These are phyloP conservation scores for Corythaixoides concolor DNA, from an alignment of 2,113 vertebrate species.

Conservation along the genomic window DNA sequence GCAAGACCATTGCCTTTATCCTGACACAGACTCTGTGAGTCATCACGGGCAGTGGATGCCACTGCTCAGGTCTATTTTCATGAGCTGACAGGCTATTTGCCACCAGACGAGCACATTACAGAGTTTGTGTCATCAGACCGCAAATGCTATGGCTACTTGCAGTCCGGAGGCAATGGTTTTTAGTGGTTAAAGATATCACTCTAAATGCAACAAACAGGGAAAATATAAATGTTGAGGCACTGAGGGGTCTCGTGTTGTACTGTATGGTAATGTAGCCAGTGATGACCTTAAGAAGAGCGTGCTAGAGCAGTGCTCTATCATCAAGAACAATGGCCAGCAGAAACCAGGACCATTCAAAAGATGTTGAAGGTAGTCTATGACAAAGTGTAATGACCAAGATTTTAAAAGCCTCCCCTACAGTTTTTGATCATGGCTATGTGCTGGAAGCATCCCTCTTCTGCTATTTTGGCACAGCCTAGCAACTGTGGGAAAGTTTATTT, in stretches of 20 bases:
- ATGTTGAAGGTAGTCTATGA: background rate
- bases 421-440: background rate
- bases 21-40: background rate
- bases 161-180: background rate
- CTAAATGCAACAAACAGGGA: background rate
- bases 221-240: background rate
- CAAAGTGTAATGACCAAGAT: background rate
- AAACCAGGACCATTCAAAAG: background rate
- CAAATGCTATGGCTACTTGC: background rate
- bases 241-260: background rate
- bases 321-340: background rate
- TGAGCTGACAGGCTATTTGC: background rate
- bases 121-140: background rate
- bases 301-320: background rate
- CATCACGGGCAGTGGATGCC: background rate
- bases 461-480: background rate
- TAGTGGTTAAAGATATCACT: background rate
- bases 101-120: background rate
- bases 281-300: background rate
- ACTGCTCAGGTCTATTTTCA: background rate
- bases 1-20: background rate
- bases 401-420: background rate
- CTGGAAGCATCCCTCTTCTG: background rate
- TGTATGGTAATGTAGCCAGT: background rate
- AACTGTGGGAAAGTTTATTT: background rate